These are phyloP conservation scores for Aethina tumida DNA, from an alignment of 1,140 invertebrate genomes.

Conservation along the genomic window DNA sequence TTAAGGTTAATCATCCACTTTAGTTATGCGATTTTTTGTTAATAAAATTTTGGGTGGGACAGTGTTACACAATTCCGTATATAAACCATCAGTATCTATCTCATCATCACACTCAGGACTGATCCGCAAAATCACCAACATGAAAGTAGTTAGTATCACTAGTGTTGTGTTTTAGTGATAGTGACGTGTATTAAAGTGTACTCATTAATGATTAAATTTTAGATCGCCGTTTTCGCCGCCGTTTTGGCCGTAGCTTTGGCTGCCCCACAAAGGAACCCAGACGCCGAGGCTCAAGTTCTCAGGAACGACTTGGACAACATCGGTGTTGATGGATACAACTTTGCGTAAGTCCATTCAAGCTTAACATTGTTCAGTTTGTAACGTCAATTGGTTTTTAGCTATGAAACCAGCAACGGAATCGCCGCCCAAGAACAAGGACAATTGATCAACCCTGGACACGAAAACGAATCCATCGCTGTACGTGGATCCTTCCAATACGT, in stretches of 20 bases:
- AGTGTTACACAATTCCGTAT: too few relatives aligned
- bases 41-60: too few relatives aligned
- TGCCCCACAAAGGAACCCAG: constrained; percentile 28
- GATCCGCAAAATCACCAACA: too few relatives aligned
- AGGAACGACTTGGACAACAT: constrained; percentile 37
- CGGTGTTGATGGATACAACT: constrained; percentile 37
- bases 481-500: too few relatives aligned
- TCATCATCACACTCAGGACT: too few relatives aligned
- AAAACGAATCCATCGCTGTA: constrained; percentile 49
- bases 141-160: constrained; percentile 10
- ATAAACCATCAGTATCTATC: too few relatives aligned
- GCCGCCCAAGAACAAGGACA: constrained; percentile 7
- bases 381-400: too few relatives aligned
- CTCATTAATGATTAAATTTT: constrained; percentile 6
- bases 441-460: constrained; percentile 41
- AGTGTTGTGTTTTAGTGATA: neutral
- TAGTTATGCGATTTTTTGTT: too few relatives aligned
- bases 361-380: constrained; percentile 47
- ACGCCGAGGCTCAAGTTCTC: constrained; percentile 30
- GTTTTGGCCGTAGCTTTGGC: constrained; percentile 28
- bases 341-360: constrained; percentile 47
- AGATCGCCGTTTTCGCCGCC: constrained; percentile 6
- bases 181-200: neutral
- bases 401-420: constrained; percentile 7
- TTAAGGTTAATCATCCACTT: too few relatives aligned